phyloP scores from a whole-genome alignment of 1,140 invertebrate genomes.

The Macrocentrus cingulum region DNA sequence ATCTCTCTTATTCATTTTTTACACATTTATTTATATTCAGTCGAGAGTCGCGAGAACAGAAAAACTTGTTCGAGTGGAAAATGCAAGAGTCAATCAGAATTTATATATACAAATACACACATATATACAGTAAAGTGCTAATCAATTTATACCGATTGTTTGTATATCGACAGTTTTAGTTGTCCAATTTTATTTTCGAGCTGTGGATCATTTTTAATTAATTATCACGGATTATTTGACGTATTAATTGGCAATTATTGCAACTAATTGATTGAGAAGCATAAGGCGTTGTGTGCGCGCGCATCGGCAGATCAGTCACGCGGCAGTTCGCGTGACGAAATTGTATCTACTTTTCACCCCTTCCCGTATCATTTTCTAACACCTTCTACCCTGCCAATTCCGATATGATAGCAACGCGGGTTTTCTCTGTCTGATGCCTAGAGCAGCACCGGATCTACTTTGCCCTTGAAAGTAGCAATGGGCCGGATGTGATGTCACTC shows the following conservation, averaged over 20 bases:
- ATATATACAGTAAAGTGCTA: too few relatives aligned
- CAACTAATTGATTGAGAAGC: too few relatives aligned
- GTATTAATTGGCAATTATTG: too few relatives aligned
- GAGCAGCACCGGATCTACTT: background rate
- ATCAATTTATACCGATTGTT: too few relatives aligned
- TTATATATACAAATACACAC: too few relatives aligned
- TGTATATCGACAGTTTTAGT: too few relatives aligned
- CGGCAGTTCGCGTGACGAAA: slow-evolving; percentile 27
- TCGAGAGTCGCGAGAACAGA: slow-evolving; percentile 4
- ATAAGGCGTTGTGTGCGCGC: background rate
- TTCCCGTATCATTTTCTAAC: background rate
- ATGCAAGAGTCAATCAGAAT: slow-evolving; percentile 16
- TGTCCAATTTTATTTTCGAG: too few relatives aligned
- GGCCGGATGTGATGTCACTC: too few relatives aligned
- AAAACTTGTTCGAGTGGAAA: slow-evolving; percentile 20
- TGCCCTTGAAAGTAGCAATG: background rate
- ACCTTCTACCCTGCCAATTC: background rate
- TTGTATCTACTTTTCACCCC: slow-evolving; percentile 22
- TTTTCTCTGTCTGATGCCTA: background rate
- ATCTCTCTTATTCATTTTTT: slow-evolving; percentile 15
- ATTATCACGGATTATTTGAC: too few relatives aligned
- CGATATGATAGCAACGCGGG: background rate
- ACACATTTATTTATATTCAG: slow-evolving; percentile 20
- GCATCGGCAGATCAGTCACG: slow-evolving; percentile 15
- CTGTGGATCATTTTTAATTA: too few relatives aligned